A percentile compares a stretch with the other conserved stretches of the same genome.
phyloP scores from a whole-genome alignment of 2,888 invertebrate genomes.

The Ariolimax columbianus region DNA sequence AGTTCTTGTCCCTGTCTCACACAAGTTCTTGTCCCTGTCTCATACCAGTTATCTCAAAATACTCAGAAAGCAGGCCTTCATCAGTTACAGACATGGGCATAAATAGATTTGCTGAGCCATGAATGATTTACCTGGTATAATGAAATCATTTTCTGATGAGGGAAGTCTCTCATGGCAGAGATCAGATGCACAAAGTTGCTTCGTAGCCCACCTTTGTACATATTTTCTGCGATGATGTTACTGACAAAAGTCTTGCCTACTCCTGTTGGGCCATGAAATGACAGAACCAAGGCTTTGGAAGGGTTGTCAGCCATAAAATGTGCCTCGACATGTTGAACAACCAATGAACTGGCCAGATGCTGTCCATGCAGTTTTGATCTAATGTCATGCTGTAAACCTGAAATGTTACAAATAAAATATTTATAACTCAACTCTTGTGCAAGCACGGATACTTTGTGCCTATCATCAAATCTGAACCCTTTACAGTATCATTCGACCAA shows the following conservation, averaged over 20 bases:
- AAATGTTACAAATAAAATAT: too few relatives aligned
- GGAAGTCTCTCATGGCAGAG: constrained; percentile 90
- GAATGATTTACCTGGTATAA: constrained; percentile 81
- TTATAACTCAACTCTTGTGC: too few relatives aligned
- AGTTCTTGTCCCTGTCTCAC: too few relatives aligned
- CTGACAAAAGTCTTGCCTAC: constrained; percentile 78
- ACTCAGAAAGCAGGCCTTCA: too few relatives aligned
- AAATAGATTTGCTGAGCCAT: too few relatives aligned
- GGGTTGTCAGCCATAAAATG: constrained; percentile 81
- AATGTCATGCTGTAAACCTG: constrained; percentile 75
- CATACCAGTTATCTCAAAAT: too few relatives aligned
- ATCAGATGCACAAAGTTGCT: constrained; percentile 90
- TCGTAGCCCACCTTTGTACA: constrained; percentile 82
- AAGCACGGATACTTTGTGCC: too few relatives aligned
- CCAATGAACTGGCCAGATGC: constrained; percentile 86
- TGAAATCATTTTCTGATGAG: constrained; percentile 81
- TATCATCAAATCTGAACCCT: too few relatives aligned
- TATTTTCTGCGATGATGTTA: constrained; percentile 78
- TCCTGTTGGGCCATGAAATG: constrained; percentile 96
- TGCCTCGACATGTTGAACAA: constrained; percentile 84
- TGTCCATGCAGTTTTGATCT: constrained; percentile 82
- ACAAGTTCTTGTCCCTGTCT: too few relatives aligned
- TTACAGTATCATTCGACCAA: too few relatives aligned
- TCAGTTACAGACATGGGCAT: too few relatives aligned
- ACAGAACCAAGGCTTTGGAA: constrained; percentile 90